phyloP scores from a whole-genome alignment of 2,113 vertebrate species.

The Pteropus alecto region DNA sequence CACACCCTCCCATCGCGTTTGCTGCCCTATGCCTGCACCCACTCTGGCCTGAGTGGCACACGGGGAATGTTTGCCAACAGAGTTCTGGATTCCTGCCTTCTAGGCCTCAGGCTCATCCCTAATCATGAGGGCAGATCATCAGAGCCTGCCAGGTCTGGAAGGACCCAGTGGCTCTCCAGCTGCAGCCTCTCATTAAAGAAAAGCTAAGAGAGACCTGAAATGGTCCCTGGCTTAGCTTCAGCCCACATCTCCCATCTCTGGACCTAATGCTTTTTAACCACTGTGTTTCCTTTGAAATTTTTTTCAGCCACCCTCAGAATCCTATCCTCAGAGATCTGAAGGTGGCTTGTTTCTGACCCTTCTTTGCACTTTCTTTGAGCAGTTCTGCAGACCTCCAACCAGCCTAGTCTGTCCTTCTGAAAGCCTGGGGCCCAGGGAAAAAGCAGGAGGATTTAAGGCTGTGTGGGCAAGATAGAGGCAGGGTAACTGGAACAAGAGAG shows the following conservation, averaged over 20 bases:
- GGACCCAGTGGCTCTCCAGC: background rate
- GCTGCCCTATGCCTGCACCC: background rate
- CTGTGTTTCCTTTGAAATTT: background rate
- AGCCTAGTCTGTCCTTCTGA: background rate
- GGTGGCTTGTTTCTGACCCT: background rate
- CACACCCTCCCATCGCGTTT: accelerated
- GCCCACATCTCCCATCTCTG: background rate
- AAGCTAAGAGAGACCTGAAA: background rate
- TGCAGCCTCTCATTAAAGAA: background rate
- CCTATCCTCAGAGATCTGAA: background rate
- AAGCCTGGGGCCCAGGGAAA: background rate
- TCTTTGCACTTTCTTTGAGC: background rate
- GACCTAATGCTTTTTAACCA: background rate
- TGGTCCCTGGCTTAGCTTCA: background rate
- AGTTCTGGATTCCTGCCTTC: background rate
- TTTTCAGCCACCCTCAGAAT: background rate
- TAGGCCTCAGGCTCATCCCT: accelerated
- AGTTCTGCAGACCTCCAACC: background rate
- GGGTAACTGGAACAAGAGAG: background rate
- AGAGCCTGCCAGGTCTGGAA: background rate
- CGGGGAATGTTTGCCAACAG: background rate
- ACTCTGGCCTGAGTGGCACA: background rate
- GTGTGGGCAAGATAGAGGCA: background rate
- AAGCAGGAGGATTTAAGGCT: background rate
- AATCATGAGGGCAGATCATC: background rate